Evolutionary conservation across 2,797 vertebrate species (phyloP).

Genomic region (Gorsachius magnificus): DNA sequence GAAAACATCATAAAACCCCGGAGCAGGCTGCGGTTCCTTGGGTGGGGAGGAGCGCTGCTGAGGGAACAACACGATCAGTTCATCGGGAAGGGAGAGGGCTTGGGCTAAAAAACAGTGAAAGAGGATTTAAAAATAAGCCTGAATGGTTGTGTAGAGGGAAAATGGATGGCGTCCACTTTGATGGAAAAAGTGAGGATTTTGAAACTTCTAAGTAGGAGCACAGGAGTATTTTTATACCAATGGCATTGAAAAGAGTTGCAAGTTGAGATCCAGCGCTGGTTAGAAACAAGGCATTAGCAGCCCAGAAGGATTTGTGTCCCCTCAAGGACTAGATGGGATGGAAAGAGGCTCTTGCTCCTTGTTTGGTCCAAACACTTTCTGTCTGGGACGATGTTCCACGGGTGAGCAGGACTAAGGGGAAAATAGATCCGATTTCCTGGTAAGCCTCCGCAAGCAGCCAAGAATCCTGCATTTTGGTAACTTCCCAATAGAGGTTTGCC

Average conservation of each 20-base stretch:
- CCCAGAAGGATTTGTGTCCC: background rate
- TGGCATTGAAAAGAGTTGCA: background rate
- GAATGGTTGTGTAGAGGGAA: background rate
- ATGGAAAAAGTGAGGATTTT: conserved; percentile 29
- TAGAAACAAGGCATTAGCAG: background rate
- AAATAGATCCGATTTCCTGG: conserved; percentile 18
- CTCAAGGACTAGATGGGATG: background rate
- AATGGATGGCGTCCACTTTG: background rate
- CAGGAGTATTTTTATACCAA: background rate
- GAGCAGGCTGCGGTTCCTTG: background rate
- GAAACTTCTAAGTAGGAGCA: background rate
- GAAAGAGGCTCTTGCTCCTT: background rate
- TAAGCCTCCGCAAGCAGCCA: background rate
- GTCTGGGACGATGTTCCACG: background rate
- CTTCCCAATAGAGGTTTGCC: background rate
- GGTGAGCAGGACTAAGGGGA: background rate
- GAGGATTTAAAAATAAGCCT: background rate
- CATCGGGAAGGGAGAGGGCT: background rate
- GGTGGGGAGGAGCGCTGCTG: background rate
- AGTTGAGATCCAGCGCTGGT: background rate
- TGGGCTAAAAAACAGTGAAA: background rate
- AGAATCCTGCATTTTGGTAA: background rate
- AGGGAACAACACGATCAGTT: background rate
- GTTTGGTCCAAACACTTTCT: background rate
- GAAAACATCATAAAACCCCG: background rate